Percentiles rank a stretch among this genome's conserved stretches.
These are phyloP conservation scores for Perognathus longimembris DNA, from an alignment of 2,113 vertebrate species.

Conservation along the genomic window DNA sequence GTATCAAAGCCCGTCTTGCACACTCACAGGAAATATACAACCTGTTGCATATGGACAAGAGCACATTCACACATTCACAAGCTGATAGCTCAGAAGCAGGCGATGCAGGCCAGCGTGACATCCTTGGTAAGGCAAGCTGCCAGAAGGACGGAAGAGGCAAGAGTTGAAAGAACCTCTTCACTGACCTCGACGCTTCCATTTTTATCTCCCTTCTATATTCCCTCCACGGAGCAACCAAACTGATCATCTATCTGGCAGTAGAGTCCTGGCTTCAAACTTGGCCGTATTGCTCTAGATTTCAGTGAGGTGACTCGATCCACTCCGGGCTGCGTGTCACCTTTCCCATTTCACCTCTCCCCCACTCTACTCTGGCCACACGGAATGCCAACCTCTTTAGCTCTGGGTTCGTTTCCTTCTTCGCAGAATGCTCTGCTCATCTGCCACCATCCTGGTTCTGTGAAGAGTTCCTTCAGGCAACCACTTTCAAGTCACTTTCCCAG, in stretches of 20 bases:
- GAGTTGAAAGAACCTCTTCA: too few species aligned
- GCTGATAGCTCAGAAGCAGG: background rate
- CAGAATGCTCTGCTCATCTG: background rate
- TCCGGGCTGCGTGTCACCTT: background rate
- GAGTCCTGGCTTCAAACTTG: background rate
- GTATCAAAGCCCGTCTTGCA: background rate
- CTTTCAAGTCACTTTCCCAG: background rate
- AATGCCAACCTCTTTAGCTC: background rate
- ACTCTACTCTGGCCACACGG: background rate
- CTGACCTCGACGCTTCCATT: background rate
- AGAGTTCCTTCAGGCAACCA: background rate
- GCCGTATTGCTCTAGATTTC: background rate
- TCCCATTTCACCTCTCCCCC: too few species aligned
- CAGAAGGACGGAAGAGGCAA: too few species aligned
- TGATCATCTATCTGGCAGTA: background rate
- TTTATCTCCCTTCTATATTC: background rate
- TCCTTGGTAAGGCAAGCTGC: too few species aligned
- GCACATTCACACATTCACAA: accelerated
- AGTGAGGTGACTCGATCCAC: background rate
- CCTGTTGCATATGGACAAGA: background rate
- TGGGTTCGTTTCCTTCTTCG: background rate
- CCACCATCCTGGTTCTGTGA: background rate
- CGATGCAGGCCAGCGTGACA: background rate
- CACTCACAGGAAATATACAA: background rate
- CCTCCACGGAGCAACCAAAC: background rate